Percentiles rank a stretch among this genome's conserved stretches.
Evolutionary conservation across 2,797 vertebrate genomes (phyloP).

Genomic region (Silurus aristotelis): DNA sequence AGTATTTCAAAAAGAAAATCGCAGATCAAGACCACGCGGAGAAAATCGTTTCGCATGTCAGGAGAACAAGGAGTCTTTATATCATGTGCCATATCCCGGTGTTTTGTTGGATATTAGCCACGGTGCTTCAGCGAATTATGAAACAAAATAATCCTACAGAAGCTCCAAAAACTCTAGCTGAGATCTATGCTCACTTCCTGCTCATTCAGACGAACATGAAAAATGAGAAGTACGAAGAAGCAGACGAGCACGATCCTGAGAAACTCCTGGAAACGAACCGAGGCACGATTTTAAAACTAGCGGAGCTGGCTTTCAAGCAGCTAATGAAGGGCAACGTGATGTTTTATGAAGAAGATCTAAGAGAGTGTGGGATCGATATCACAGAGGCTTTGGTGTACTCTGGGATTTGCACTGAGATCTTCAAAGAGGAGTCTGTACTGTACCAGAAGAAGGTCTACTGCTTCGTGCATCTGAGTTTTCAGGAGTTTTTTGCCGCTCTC

Average conservation of each 20-base stretch:
- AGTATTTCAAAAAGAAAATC: slow-evolving; percentile 48
- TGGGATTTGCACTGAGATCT: slow-evolving; percentile 50
- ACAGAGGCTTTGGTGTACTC: slow-evolving; percentile 36
- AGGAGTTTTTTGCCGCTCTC: slow-evolving; percentile 40
- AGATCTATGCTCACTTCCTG: slow-evolving; percentile 51
- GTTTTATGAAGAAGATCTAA: slow-evolving; percentile 47
- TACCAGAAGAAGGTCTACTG: slow-evolving; percentile 42
- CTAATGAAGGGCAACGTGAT: slow-evolving; percentile 42
- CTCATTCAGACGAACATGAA: slow-evolving; percentile 41
- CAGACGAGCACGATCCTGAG: not conserved
- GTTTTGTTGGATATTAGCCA: slow-evolving; percentile 52
- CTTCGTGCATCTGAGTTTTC: slow-evolving; percentile 48
- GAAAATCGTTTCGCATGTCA: slow-evolving; percentile 39
- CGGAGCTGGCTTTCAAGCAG: slow-evolving; percentile 39
- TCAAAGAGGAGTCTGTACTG: slow-evolving; percentile 32
- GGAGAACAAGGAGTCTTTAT: slow-evolving; percentile 40
- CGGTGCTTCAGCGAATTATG: slow-evolving; percentile 44
- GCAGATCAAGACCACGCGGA: not conserved
- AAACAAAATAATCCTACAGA: not conserved
- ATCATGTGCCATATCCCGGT: slow-evolving; percentile 55
- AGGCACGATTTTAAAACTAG: slow-evolving; percentile 35
- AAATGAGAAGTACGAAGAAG: slow-evolving; percentile 29
- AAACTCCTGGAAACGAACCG: slow-evolving; percentile 25
- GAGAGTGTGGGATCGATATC: slow-evolving; percentile 31
- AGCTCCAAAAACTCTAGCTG: slow-evolving; percentile 39